A percentile compares a stretch with the other conserved stretches of the same genome.
Conservation (phyloP, 2,797 vertebrate species). For the Sebastes flavidus region DNA sequence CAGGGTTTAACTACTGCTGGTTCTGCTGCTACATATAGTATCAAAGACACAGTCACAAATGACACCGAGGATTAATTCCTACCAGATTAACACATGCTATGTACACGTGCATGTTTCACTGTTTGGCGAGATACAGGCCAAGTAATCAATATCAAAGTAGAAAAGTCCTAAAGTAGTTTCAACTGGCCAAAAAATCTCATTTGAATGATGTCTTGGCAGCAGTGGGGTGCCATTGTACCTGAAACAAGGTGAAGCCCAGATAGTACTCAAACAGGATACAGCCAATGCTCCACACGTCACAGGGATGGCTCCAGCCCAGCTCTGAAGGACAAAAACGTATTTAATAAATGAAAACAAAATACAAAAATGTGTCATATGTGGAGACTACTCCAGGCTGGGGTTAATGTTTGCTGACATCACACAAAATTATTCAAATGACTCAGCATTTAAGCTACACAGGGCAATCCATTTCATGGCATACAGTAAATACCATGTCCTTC, state of each 20-base stretch:
- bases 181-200: background rate
- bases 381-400: background rate
- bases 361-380: background rate
- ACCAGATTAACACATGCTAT: background rate
- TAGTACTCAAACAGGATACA: conserved; percentile 99
- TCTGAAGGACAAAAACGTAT: conserved; percentile 75
- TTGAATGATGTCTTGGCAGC: background rate
- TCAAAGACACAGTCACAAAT: background rate
- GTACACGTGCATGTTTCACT: background rate
- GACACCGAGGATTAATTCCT: conserved; percentile 15
- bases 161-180: background rate
- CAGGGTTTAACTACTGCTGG: background rate
- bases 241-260: conserved; percentile 97
- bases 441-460: background rate
- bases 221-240: conserved; percentile 81
- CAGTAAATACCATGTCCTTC: background rate
- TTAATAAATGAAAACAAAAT: too few relatives aligned
- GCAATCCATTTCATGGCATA: background rate
- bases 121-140: background rate
- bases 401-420: background rate
- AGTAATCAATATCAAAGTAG: background rate
- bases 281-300: conserved; percentile 98
- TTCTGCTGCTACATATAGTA: background rate
- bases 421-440: background rate
- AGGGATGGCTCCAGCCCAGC: conserved; percentile 96